Base-by-base conservation (phyloP, 1,140 invertebrate genomes). In the Bactericera cockerelli region DNA sequence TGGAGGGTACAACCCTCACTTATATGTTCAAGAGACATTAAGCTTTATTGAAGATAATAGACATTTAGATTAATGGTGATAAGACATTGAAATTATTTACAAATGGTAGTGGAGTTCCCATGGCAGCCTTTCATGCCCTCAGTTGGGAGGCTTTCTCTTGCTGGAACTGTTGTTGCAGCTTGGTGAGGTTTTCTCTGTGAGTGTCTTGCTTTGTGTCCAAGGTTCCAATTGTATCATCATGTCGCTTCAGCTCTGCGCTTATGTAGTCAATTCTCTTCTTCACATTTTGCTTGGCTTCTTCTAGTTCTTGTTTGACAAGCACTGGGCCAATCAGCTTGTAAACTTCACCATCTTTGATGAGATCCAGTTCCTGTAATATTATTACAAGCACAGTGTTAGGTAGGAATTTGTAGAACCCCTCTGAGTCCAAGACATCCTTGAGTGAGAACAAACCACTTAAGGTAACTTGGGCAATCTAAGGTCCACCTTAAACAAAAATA, bases 221-320 rank as follows among this genome's bases (percentile, higher is more conserved):
- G 19, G 79, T 79, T 36, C 79, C 76, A 61, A 93, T 81, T 0
- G 79, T 74, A 49, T 81, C 81, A 63, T 89, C 89, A 57, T 85
- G 80, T 61, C 87, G 76, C 72, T 91, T 89, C 72, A 98, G 75
- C 81, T 98, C 93, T 67, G 83, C 84, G 24, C 73, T 82, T 36
- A 98, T 98, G 69, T 93, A 98, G 67, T 94, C 89, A 71, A 98
- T 93, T 67, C 95, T 79, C 71, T 98, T 98, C n/a, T 80, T 72
- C 25, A 98, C 93, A 76, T 93, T 98, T 69, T 92, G 86, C 66
- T 84, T 89, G 0, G 92, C 89, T 70, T 98, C 95, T 57, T 83
- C 80, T 26, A 92, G 74, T 59, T 96, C 91, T 73, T 97, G 95
- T 69, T 93, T 94, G 0, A 98, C 81, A 57, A 99, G 74, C 24